phyloP scores from a whole-genome alignment of 2,797 vertebrate genomes.

The Hyperoplus lanceolatus region DNA sequence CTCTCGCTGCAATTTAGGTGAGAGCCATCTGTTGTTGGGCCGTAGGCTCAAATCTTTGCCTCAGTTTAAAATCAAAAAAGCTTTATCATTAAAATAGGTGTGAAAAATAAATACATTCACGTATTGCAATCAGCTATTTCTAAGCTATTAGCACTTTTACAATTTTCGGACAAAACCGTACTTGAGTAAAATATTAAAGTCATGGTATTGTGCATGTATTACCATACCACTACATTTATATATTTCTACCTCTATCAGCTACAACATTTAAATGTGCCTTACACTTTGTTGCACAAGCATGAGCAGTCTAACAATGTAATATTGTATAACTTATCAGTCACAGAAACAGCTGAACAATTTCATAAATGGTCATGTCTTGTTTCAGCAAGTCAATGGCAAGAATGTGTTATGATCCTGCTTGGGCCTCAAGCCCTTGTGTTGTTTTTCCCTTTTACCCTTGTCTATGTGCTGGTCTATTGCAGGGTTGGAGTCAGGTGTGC shows the following conservation, averaged over 20 bases:
- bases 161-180: neutral
- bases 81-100: neutral
- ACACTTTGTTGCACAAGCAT: too few species aligned
- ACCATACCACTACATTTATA: neutral
- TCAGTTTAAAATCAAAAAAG: slow-evolving; percentile 2
- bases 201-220: too few species aligned
- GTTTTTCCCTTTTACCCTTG: too few species aligned
- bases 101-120: neutral
- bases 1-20: slow-evolving; percentile 43
- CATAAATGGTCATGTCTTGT: too few species aligned
- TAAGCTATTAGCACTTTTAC: neutral
- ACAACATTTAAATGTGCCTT: neutral
- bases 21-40: slow-evolving; percentile 65
- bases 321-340: too few species aligned
- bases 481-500: too few species aligned
- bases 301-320: too few species aligned
- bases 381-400: too few species aligned
- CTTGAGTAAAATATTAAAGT: neutral
- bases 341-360: too few species aligned
- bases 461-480: too few species aligned
- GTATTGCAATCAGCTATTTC: neutral
- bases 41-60: slow-evolving; percentile 29
- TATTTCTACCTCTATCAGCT: neutral
- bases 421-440: too few species aligned
- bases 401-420: too few species aligned